Base-by-base conservation (phyloP, 2,888 invertebrate genomes). In the Laspeyria flexula region DNA sequence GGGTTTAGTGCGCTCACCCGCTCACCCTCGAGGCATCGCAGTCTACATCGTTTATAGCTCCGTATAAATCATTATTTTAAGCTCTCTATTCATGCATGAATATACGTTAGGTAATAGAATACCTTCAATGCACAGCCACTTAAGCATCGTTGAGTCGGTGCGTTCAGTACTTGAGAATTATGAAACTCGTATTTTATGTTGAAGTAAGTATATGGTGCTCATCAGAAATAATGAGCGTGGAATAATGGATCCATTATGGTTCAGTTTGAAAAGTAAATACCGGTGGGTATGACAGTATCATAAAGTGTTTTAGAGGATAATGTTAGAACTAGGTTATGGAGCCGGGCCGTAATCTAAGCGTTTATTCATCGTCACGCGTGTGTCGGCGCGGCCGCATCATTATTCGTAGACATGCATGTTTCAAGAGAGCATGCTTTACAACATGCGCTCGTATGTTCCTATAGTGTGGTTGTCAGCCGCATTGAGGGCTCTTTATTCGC, bases 351-450 rank as follows among this genome's bases (percentile, higher is more conserved):
- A 78, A 77, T 77, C 64, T 60, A 61, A 60, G 67, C 75, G 77
- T 76, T 85, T 88, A 89, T 90, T 86, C 90, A 70, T 55, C 65
- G 79, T 75, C 90, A 90, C 86, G 89, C 74, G 73, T 79, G 73
- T 79, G 73, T 70, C 73, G 66, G 55, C 55, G 56, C 55, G 67
- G 65, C 45, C 68, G 65, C 83, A 76, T 83, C 79, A 88, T 89
- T 90, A 90, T 90, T 89, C 89, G 73, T 61, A 75, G 85, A 79
- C 90, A 90, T 88, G 89, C 77, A 79, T 79, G 77, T 71, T 77
- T 71, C 68, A 66, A 72, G 78, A 70, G 55, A 63, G 44, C 66
- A 63, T 60, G 65, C 60, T 64, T 67, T 65, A 58, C 55, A 64
- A 65, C 55, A 58, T 61, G 55, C 43, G 37, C 9, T 52, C 46